Evolutionary conservation across 2,888 invertebrate species (phyloP).

Genomic region (Parnassius orleans): DNA sequence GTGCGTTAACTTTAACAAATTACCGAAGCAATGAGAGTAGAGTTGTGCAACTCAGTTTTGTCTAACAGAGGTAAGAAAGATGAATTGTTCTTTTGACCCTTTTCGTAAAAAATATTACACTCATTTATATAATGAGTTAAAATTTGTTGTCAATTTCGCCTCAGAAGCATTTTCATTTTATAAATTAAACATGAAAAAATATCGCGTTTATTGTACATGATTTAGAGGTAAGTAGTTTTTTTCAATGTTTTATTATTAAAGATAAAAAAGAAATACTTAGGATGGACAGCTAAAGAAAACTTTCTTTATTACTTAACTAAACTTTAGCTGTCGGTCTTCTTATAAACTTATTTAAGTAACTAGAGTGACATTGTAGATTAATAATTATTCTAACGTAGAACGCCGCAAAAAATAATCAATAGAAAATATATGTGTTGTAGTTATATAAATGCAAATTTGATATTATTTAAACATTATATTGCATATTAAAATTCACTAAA

Average conservation of each 20-base stretch:
- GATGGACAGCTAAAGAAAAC: too few species aligned
- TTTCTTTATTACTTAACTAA: too few species aligned
- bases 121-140: conserved; percentile 37
- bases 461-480: too few species aligned
- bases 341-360: neutral
- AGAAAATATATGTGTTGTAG: too few species aligned
- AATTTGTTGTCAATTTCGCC: conserved; percentile 20
- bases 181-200: conserved; percentile 1
- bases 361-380: too few species aligned
- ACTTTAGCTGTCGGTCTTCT: neutral
- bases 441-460: too few species aligned
- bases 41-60: conserved; percentile 57
- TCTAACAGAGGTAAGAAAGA: conserved; percentile 55
- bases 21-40: conserved; percentile 63
- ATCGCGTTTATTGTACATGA: neutral
- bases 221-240: neutral
- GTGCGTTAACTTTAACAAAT: conserved; percentile 77
- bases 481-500: neutral
- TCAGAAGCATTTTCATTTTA: conserved; percentile 1
- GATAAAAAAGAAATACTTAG: neutral
- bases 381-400: too few species aligned
- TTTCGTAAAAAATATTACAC: conserved; percentile 56
- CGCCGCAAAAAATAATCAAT: too few species aligned
- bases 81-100: conserved; percentile 66
- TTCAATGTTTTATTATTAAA: neutral